phyloP scores from a whole-genome alignment of 2,888 invertebrate genomes.

The Sialis lutaria region DNA sequence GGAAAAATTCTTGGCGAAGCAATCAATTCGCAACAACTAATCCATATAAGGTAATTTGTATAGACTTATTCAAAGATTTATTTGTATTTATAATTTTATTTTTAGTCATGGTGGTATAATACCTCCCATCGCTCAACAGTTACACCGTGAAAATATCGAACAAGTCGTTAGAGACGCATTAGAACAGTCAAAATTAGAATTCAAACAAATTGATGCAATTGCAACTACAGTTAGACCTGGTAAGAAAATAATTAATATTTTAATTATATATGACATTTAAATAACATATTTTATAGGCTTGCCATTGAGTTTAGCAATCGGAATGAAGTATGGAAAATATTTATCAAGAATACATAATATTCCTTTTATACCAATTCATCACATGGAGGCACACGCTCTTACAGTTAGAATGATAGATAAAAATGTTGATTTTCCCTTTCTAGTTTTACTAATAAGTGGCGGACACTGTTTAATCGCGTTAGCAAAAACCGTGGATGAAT shows the following conservation, averaged over 20 bases:
- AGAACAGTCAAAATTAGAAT: slow-evolving; percentile 32
- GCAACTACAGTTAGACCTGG: slow-evolving; percentile 84
- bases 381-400: slow-evolving; percentile 97
- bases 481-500: slow-evolving; percentile 54
- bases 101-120: slow-evolving; percentile 73
- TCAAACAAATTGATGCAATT: slow-evolving; percentile 64
- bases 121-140: slow-evolving; percentile 65
- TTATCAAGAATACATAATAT: slow-evolving; percentile 46
- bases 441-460: slow-evolving; percentile 81
- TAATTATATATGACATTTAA: neutral
- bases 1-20: slow-evolving; percentile 65
- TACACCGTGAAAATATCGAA: slow-evolving; percentile 67
- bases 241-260: slow-evolving; percentile 10
- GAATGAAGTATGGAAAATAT: slow-evolving; percentile 65
- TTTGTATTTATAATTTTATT: slow-evolving; percentile 7
- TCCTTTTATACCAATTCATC: slow-evolving; percentile 90
- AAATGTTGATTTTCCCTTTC: slow-evolving; percentile 66
- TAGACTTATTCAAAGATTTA: neutral
- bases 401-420: slow-evolving; percentile 58
- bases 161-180: slow-evolving; percentile 50
- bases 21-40: slow-evolving; percentile 59
- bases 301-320: slow-evolving; percentile 57
- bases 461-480: slow-evolving; percentile 77
- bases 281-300: slow-evolving; percentile 34
- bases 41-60: slow-evolving; percentile 48